phyloP scores from a whole-genome alignment of 2,797 vertebrate genomes.

The Natrix natrix region DNA sequence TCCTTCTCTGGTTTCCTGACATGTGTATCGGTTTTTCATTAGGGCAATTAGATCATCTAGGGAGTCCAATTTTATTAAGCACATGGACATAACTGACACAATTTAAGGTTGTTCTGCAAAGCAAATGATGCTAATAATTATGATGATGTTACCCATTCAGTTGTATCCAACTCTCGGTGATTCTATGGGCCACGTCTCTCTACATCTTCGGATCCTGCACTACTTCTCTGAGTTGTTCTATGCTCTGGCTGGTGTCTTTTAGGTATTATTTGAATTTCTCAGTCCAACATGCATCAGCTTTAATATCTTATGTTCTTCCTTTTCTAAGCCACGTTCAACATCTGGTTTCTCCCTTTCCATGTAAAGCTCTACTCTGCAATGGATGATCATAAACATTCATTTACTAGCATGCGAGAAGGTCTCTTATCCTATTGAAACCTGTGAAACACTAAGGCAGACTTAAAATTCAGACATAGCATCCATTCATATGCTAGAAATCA shows the following conservation, averaged over 20 bases:
- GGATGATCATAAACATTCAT: not conserved
- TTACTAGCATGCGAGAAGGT: not conserved
- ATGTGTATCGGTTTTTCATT: not conserved
- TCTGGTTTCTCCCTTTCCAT: not conserved
- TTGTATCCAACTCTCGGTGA: not conserved
- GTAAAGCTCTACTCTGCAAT: not conserved
- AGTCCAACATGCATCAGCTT: not conserved
- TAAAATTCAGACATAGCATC: not conserved
- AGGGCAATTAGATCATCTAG: not conserved
- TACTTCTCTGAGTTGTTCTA: not conserved
- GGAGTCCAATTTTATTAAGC: not conserved
- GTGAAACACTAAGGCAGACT: no score
- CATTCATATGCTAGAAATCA: not conserved
- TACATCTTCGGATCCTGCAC: not conserved
- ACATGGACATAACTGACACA: not conserved
- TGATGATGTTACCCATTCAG: not conserved
- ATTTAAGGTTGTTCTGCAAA: not conserved
- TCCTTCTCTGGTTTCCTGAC: not conserved
- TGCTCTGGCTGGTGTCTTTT: not conserved
- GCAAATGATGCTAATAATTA: not conserved
- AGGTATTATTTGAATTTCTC: not conserved
- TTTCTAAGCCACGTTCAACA: not conserved
- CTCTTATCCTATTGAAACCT: conserved; percentile 15
- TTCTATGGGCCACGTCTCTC: not conserved
- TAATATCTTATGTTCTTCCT: not conserved